Evolutionary conservation across 2,797 vertebrate species (phyloP).

Genomic region (Periparus ater): DNA sequence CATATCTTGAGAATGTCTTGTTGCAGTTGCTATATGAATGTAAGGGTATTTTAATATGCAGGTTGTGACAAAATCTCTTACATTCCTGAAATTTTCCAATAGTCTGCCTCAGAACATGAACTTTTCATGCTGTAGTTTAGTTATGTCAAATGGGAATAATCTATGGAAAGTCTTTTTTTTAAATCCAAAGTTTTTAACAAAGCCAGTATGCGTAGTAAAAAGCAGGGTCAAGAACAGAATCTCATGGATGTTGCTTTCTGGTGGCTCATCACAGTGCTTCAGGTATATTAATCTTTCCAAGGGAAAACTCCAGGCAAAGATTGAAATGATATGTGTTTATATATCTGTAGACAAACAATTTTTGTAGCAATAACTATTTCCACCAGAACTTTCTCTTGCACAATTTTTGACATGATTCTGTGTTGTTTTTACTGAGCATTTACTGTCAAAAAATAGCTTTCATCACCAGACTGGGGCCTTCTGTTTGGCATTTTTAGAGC

Average conservation of each 20-base stretch:
- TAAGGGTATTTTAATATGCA: background rate
- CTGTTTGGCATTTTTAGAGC: conserved; percentile 76
- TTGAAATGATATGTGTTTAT: background rate
- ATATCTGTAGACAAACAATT: background rate
- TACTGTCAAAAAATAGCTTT: conserved; percentile 65
- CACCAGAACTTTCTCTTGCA: background rate
- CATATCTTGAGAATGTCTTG: background rate
- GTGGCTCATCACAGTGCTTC: background rate
- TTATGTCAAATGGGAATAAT: background rate
- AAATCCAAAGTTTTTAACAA: background rate
- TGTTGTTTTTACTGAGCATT: conserved; percentile 56
- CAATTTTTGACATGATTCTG: conserved; percentile 26
- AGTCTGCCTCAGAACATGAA: background rate
- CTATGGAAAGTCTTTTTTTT: background rate
- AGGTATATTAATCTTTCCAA: background rate
- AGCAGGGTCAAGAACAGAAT: background rate
- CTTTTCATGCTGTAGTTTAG: background rate
- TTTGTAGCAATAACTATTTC: conserved; percentile 27
- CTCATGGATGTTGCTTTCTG: background rate
- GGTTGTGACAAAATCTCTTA: background rate
- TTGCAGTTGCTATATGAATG: background rate
- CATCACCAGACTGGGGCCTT: conserved; percentile 64
- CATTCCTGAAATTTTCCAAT: background rate
- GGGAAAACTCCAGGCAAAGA: background rate
- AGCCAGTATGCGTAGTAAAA: background rate